phyloP scores from a whole-genome alignment of 2,797 vertebrate species.

The Semaprochilodus insignis region DNA sequence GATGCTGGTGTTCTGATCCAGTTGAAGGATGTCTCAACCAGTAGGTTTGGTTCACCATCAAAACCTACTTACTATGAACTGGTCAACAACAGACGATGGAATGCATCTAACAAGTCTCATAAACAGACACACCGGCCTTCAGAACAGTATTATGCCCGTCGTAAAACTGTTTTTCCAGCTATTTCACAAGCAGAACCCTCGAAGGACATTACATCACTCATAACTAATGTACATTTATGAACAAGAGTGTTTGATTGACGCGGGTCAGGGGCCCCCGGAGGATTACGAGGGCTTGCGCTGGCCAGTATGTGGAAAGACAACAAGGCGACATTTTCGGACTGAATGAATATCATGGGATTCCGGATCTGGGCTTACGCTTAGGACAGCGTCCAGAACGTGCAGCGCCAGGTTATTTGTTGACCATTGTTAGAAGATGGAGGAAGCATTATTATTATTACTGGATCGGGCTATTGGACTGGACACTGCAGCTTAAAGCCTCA shows the following conservation, averaged over 20 bases:
- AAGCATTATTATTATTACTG: not conserved
- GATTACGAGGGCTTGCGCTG: conserved; percentile 16
- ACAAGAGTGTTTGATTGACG: not conserved
- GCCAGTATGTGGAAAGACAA: conserved; percentile 17
- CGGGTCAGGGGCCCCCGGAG: conserved; percentile 13
- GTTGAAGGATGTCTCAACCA: not conserved
- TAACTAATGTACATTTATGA: conserved; percentile 1
- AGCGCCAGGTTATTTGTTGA: not conserved
- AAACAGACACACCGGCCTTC: not conserved
- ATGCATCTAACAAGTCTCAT: not conserved
- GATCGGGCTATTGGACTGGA: not conserved
- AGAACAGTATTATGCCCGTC: not conserved
- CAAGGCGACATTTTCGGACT: not conserved
- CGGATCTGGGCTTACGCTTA: not conserved
- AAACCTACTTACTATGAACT: not conserved
- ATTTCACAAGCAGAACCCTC: conserved; percentile 12
- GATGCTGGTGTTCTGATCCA: too few relatives aligned
- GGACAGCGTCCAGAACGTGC: not conserved
- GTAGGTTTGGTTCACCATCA: not conserved
- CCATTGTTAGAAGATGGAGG: not conserved
- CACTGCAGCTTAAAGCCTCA: not conserved
- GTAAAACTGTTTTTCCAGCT: not conserved
- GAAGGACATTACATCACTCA: conserved; percentile 17
- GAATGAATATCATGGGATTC: not conserved
- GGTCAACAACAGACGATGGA: conserved; percentile 5